phyloP scores from a whole-genome alignment of 2,797 vertebrate species.

The Triplophysa bombifrons region DNA sequence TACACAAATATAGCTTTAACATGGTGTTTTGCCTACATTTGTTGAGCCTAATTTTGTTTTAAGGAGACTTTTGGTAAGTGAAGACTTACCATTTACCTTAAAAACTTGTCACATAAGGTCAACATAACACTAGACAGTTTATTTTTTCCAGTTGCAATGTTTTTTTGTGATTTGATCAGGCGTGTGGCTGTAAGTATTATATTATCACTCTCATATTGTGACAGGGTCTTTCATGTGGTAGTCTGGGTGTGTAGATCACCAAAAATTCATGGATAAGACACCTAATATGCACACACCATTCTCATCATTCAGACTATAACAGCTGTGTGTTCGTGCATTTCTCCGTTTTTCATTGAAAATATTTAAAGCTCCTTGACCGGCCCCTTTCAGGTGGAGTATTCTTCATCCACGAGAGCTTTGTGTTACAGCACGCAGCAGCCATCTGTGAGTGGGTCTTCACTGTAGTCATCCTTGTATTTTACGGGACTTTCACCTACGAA shows the following conservation, averaged over 20 bases:
- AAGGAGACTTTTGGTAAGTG: too few species aligned
- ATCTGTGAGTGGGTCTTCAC: constrained; percentile 98
- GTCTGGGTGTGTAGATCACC: too few species aligned
- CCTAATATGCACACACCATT: too few species aligned
- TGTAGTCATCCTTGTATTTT: constrained; percentile 94
- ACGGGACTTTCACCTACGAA: constrained; percentile 96
- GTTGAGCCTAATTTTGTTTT: too few species aligned
- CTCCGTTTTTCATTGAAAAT: background rate
- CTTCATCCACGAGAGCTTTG: constrained; percentile 92
- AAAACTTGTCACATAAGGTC: background rate
- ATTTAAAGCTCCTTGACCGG: constrained; percentile 62
- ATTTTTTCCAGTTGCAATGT: background rate
- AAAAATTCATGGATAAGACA: too few species aligned
- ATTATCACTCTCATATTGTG: background rate
- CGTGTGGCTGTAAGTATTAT: background rate
- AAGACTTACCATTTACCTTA: background rate
- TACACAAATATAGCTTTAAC: background rate
- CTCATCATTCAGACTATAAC: background rate
- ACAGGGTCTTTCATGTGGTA: background rate
- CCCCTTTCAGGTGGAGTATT: constrained; percentile 83
- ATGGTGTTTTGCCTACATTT: too few species aligned
- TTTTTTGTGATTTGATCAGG: background rate
- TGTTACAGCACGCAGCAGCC: constrained; percentile 92
- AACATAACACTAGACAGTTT: background rate
- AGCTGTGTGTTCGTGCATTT: too few species aligned